Evolutionary conservation across 2,113 vertebrate species (phyloP), one percentile per base, ranked within the genome.

Genomic region (Hyperopisus bebe): DNA sequence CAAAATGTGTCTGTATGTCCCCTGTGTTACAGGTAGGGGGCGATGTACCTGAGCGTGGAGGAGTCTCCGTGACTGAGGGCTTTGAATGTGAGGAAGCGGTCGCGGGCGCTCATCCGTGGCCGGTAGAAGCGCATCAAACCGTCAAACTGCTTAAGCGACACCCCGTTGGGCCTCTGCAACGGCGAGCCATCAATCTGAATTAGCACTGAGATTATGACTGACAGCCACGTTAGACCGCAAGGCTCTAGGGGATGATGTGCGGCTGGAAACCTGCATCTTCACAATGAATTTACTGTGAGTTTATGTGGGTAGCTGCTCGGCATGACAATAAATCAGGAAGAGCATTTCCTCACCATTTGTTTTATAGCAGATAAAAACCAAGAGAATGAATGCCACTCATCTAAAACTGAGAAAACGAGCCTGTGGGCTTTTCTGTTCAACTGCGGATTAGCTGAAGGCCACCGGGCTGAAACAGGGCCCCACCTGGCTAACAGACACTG

Each of bases 111-210:
- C 97, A 99, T 97, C 48, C 97, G 96, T 46, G 98, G 98, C 91
- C 96, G 96, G 92, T 99, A 99, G 93, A 98, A 99, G 31, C 96
- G 96, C 97, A 99, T 95, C 90, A 99, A 95, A 91, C 98, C 98
- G 91, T 99, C 98, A 1, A 99, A 99, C 93, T 99, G 97, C 94
- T 96, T 97, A 92, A 98, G 96, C 88, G 97, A 97, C 93, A 99
- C 95, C 39, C 98, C 98, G 13, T 94, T 93, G 0, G 97, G 97
- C 90, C 95, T 97, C 98, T 99, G 94, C 77, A 90, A 93, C 91
- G 58, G 4, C 11, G 10, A 80, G 48, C 13, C 17, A 3, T 17
- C 62, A 13, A 10, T 44, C 11, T 70, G 11, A 47, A 17, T 82
- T 27, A 51, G 50, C 70, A 19, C 39, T 10, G 74, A 80, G 74